phyloP scores from a whole-genome alignment of 1,140 invertebrate genomes.

The Cyclina sinensis region DNA sequence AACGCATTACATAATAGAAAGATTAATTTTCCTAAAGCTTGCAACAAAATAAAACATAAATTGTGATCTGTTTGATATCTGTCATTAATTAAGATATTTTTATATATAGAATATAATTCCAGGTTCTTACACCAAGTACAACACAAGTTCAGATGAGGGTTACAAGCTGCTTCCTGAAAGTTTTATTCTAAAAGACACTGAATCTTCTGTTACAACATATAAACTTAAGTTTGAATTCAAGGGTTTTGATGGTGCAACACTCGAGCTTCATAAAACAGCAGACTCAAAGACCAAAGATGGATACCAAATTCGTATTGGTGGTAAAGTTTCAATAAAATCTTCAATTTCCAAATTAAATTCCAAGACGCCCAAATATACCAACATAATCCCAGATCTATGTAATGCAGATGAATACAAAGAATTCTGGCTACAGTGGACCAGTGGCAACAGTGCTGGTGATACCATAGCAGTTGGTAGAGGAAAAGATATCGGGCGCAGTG shows the following conservation, averaged over 20 bases:
- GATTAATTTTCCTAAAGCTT: no score
- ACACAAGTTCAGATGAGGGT: background rate
- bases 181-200: background rate
- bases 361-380: background rate
- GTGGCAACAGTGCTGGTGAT: background rate
- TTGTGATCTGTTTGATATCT: no score
- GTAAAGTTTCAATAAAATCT: conserved; percentile 9
- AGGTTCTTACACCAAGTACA: conserved; percentile 5
- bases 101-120: conserved; percentile 10
- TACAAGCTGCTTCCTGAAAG: background rate
- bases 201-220: background rate
- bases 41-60: no score
- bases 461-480: background rate
- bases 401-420: background rate
- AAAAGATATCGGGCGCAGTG: conserved; percentile 11
- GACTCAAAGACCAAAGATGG: background rate
- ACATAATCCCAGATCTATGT: background rate
- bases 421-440: conserved; percentile 32
- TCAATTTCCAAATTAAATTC: background rate
- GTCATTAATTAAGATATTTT: no score
- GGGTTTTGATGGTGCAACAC: conserved; percentile 24
- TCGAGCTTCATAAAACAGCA: background rate
- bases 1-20: no score
- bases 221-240: conserved; percentile 22
- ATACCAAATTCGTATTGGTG: conserved; percentile 25